These are phyloP conservation scores for Coilia nasus DNA, from an alignment of 2,797 vertebrate genomes.

Conservation along the genomic window DNA sequence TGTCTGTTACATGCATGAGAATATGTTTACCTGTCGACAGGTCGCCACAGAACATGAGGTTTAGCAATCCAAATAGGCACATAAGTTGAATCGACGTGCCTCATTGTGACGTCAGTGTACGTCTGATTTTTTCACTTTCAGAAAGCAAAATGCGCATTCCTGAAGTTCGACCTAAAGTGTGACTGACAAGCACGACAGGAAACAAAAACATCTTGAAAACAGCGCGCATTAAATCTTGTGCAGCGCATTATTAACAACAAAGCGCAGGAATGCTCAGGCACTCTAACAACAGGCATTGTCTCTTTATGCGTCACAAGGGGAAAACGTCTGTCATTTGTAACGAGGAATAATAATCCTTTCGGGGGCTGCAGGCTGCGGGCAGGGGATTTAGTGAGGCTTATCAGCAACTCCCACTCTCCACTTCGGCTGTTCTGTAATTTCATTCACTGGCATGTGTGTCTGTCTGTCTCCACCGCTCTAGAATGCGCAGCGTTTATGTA, in stretches of 20 bases:
- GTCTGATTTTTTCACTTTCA: constrained; percentile 7
- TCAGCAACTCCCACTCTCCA: constrained; percentile 20
- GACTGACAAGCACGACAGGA: background rate
- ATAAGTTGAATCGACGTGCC: background rate
- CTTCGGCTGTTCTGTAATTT: constrained; percentile 31
- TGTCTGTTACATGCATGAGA: constrained; percentile 6
- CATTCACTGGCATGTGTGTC: constrained; percentile 41
- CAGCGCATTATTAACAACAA: background rate
- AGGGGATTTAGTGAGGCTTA: constrained; percentile 29
- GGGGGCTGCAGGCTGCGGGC: constrained; percentile 3
- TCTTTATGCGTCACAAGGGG: background rate
- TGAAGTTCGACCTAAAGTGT: constrained; percentile 33
- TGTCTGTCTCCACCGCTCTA: constrained; percentile 37
- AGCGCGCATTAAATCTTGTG: background rate
- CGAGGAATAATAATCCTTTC: constrained; percentile 34
- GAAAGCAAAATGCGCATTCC: constrained; percentile 19
- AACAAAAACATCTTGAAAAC: background rate
- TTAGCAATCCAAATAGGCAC: background rate
- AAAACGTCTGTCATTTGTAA: constrained; percentile 30
- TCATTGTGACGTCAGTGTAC: background rate
- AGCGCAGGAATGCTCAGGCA: too few relatives aligned
- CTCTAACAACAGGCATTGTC: background rate
- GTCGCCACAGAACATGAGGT: background rate
- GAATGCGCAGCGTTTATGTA: constrained; percentile 7
- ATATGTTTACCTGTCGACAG: background rate